Base-by-base conservation (phyloP, 2,888 invertebrate species). In the Pardosa pseudoannulata region DNA sequence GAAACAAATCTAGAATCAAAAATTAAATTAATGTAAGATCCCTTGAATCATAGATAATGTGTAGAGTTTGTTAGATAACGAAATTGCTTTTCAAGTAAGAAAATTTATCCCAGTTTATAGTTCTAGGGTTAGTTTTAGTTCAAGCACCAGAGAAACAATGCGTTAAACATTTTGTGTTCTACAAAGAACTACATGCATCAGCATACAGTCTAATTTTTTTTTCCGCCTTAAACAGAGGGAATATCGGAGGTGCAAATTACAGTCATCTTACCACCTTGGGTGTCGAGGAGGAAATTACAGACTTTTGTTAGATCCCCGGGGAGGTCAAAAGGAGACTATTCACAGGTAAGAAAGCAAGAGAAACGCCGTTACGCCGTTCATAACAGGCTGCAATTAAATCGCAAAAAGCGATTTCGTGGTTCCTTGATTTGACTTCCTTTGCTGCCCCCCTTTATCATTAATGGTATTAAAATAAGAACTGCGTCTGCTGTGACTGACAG, bases 351-450 rank as follows among this genome's bases (percentile, higher is more conserved):
- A 7, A 56, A 23, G 23, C 9, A 36, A 36, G 36, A 23, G 56
- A n/a, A 16, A 23, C 5, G 23, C 56, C 5, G 56, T 56, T 56
- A 11, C 56, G 56, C 23, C 5, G 23, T 11, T 56, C 23, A 23
- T 56, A 56, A 56, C 19, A 56, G 56, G 56, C 23, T 56, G 23
- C 56, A 56, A 56, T 56, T 56, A 56, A 56, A 56, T 56, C 56
- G 5, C 56, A 3, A 23, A 56, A 56, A 56, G 11, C 56, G 56
- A 56, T 56, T 56, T 56, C 56, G 56, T 56, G 56, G 56, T 56
- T 56, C 23, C 16, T 23, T 16, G 56, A 23, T 56, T 56, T 56
- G 56, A 56, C 23, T 56, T 56, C 3, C 23, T 1, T 16, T 23
- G 1, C 23, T 11, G 7, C 56, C 56, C 11, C 3, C 56, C 36